Evolutionary conservation across 2,797 vertebrate genomes (phyloP).

Genomic region (Malacoctenus gilli): DNA sequence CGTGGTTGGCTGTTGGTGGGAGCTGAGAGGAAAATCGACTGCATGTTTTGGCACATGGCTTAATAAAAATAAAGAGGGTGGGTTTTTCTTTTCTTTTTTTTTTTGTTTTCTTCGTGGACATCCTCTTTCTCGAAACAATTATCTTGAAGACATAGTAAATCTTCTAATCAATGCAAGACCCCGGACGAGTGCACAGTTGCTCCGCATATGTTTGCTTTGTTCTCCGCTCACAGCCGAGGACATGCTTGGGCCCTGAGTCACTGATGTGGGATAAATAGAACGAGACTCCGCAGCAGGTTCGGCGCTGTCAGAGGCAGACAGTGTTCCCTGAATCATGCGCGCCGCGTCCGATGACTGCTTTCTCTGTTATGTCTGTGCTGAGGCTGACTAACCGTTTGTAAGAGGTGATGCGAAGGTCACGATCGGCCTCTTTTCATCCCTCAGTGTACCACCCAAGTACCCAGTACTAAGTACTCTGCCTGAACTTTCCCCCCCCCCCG

Average conservation of each 20-base stretch:
- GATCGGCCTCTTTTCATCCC: conserved; percentile 45
- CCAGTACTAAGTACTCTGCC: too few species aligned
- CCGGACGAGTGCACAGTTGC: conserved; percentile 72
- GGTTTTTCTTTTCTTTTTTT: too few species aligned
- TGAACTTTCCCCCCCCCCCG: too few species aligned
- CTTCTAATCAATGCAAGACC: conserved; percentile 74
- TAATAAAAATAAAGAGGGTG: too few species aligned
- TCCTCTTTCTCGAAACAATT: conserved; percentile 65
- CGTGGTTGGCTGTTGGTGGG: conserved; percentile 62
- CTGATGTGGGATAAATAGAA: conserved; percentile 56
- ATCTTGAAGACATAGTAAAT: conserved; percentile 67
- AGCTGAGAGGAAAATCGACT: conserved; percentile 56
- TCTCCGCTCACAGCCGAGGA: conserved; percentile 66
- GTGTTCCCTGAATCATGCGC: conserved; percentile 69
- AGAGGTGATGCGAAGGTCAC: conserved; percentile 53
- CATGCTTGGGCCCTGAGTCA: conserved; percentile 80
- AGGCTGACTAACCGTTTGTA: conserved; percentile 64
- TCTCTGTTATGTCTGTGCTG: conserved; percentile 27
- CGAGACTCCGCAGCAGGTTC: conserved; percentile 53
- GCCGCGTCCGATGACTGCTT: conserved; percentile 56
- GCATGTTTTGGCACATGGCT: conserved; percentile 67
- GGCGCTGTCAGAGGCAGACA: conserved; percentile 53
- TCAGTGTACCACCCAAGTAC: too few species aligned
- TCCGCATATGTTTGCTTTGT: conserved; percentile 74
- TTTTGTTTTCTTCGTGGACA: too few species aligned